Conservation (phyloP, 1,140 invertebrate species). For the Drosophila varians region DNA sequence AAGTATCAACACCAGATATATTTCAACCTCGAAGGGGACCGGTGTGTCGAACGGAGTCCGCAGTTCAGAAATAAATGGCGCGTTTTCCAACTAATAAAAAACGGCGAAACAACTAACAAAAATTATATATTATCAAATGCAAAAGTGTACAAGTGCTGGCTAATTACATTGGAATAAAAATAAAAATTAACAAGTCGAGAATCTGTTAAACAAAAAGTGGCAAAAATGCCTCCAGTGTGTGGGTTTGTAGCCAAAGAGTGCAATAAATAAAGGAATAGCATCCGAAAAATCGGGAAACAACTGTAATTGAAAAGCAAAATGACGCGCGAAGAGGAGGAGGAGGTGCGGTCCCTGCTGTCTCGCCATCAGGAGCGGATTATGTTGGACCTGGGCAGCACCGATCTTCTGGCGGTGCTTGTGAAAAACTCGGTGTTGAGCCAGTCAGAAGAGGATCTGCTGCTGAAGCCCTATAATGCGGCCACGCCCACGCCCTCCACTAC, state of each 20-base stretch:
- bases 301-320: slow-evolving; percentile 50
- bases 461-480: slow-evolving; percentile 58
- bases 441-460: slow-evolving; percentile 76
- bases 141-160: background rate
- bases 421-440: slow-evolving; percentile 79
- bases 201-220: background rate
- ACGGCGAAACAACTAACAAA: background rate
- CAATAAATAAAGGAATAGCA: slow-evolving; percentile 25
- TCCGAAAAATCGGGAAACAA: slow-evolving; percentile 17
- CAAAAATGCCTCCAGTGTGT: slow-evolving; percentile 23
- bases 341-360: slow-evolving; percentile 76
- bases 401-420: slow-evolving; percentile 77
- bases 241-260: slow-evolving; percentile 19
- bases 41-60: background rate
- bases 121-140: background rate
- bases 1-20: background rate
- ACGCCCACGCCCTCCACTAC: slow-evolving; percentile 13
- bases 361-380: slow-evolving; percentile 82
- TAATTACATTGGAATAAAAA: background rate
- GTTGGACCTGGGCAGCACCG: slow-evolving; percentile 74
- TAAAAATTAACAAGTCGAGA: background rate
- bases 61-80: background rate
- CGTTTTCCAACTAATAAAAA: background rate
- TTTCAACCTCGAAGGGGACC: background rate
- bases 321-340: slow-evolving; percentile 82